These are phyloP conservation scores for Eurytoma adleriae DNA, from an alignment of 2,888 invertebrate genomes.

Conservation along the genomic window DNA sequence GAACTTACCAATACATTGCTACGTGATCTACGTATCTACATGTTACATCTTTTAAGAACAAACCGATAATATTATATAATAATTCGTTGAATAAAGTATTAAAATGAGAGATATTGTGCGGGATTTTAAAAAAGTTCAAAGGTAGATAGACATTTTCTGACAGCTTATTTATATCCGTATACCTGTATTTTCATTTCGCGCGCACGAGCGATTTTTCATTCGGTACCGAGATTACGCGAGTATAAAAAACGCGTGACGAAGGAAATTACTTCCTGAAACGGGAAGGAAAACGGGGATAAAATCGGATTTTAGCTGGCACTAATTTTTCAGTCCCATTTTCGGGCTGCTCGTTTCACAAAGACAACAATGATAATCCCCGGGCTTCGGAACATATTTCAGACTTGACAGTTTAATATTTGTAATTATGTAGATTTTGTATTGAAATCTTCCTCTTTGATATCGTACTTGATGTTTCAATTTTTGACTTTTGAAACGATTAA, in stretches of 20 bases:
- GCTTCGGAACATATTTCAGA: not conserved
- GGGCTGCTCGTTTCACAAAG: not conserved
- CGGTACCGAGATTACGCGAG: conserved; percentile 21
- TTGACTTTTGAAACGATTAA: too few relatives aligned
- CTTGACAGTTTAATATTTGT: too few relatives aligned
- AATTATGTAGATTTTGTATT: not conserved
- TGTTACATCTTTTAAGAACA: too few relatives aligned
- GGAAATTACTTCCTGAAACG: conserved; percentile 21
- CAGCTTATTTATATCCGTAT: conserved; percentile 5
- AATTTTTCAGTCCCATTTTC: conserved; percentile 7
- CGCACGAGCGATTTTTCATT: conserved; percentile 24
- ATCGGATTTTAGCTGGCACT: not conserved
- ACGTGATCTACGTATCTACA: too few relatives aligned
- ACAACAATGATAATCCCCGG: not conserved
- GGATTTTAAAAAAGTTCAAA: not conserved
- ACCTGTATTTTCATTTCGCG: conserved; percentile 15
- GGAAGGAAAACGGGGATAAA: conserved; percentile 3
- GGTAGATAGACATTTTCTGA: not conserved
- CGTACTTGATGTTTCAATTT: too few relatives aligned
- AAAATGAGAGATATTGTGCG: not conserved
- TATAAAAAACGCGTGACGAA: conserved; percentile 15
- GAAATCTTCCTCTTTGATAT: not conserved
- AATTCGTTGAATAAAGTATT: too few relatives aligned
- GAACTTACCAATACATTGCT: too few relatives aligned
- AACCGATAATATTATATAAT: too few relatives aligned